phyloP scores from a whole-genome alignment of 2,888 invertebrate species.

The Panopea generosa region DNA sequence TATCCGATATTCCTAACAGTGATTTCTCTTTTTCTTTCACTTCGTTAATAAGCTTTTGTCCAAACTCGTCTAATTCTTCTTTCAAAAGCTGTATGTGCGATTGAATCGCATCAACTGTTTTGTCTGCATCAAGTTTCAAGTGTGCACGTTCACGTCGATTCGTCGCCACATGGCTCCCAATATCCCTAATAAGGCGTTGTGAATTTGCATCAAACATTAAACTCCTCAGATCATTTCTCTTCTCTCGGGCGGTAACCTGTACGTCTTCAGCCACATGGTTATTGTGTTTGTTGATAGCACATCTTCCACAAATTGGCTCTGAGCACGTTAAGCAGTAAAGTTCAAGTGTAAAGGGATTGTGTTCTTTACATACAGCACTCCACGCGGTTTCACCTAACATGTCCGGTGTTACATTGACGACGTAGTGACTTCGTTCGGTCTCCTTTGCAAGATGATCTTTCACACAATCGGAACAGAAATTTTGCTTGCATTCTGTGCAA shows the following conservation, averaged over 20 bases:
- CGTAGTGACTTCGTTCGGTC: constrained; percentile 26
- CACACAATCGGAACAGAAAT: constrained; percentile 48
- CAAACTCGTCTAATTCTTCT: constrained; percentile 45
- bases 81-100: constrained; percentile 44
- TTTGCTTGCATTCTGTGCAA: constrained; percentile 43
- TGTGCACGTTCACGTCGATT: constrained; percentile 30
- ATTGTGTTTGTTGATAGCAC: constrained; percentile 40
- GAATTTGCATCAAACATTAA: constrained; percentile 15
- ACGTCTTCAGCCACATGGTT: constrained; percentile 55
- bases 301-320: constrained; percentile 55
- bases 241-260: constrained; percentile 34
- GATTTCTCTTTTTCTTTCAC: constrained; percentile 37
- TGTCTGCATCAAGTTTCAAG: constrained; percentile 31
- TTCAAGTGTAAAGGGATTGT: constrained; percentile 51
- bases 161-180: constrained; percentile 32
- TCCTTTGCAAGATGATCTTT: constrained; percentile 25
- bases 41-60: constrained; percentile 38
- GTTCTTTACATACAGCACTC: constrained; percentile 34
- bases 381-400: constrained; percentile 35
- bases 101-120: constrained; percentile 36
- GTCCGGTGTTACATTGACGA: constrained; percentile 39
- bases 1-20: constrained; percentile 25
- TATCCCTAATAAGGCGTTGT: constrained; percentile 18
- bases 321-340: constrained; percentile 53
- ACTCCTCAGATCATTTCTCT: constrained; percentile 30